A percentile compares a stretch with the other conserved stretches of the same genome.
Evolutionary conservation across 1,140 invertebrate species (phyloP).

Genomic region (Acyrthosiphon pisum): DNA sequence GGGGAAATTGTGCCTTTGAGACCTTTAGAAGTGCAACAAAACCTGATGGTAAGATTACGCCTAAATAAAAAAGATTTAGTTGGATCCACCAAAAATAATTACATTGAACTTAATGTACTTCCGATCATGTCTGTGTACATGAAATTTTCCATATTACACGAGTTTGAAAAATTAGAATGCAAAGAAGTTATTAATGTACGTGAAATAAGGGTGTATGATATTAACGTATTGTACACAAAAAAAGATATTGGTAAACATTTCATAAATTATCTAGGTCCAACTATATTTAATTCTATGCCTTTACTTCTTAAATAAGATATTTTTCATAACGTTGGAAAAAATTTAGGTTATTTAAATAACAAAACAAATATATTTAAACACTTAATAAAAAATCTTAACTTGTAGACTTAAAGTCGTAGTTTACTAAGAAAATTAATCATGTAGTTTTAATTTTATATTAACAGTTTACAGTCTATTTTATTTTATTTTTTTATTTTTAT

Average conservation of each 20-base stretch:
- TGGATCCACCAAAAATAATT: not conserved
- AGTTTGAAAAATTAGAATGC: not conserved
- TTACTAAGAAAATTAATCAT: too few relatives aligned
- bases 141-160: not conserved
- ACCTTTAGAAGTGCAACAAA: too few relatives aligned
- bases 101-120: not conserved
- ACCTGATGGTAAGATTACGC: too few relatives aligned
- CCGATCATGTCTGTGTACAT: not conserved
- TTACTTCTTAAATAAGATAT: not conserved
- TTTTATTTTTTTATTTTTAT: too few relatives aligned
- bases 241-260: not conserved
- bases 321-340: not conserved
- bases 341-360: not conserved
- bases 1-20: too few relatives aligned
- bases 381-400: not conserved
- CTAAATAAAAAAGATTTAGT: too few relatives aligned
- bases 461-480: too few relatives aligned
- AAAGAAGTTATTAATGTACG: not conserved
- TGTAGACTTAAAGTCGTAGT: not conserved
- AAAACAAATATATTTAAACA: not conserved
- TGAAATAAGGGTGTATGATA: not conserved
- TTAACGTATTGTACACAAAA: not conserved
- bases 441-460: too few relatives aligned
- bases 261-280: not conserved
- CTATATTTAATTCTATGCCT: not conserved